These are phyloP conservation scores for Neostethus bicornis DNA, from an alignment of 2,797 vertebrate genomes.

Conservation along the genomic window DNA sequence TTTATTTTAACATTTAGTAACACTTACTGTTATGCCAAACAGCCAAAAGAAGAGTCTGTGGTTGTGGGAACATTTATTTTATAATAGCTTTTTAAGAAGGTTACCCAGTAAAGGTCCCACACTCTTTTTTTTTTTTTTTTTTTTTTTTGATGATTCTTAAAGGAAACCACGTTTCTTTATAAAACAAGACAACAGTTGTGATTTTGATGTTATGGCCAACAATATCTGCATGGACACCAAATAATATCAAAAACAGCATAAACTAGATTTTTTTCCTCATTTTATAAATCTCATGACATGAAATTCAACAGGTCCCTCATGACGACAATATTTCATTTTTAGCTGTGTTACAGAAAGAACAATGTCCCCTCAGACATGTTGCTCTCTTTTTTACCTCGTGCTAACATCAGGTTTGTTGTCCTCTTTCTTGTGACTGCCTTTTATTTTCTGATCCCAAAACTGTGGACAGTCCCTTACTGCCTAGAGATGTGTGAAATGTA, in stretches of 20 bases:
- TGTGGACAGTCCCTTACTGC: conserved; percentile 41
- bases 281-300: conserved; percentile 31
- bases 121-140: conserved; percentile 12
- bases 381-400: conserved; percentile 28
- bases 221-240: conserved; percentile 6
- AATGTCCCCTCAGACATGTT: conserved; percentile 38
- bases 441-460: conserved; percentile 54
- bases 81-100: conserved; percentile 25
- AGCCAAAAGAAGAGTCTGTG: conserved; percentile 18
- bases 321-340: conserved; percentile 41
- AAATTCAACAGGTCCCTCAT: conserved; percentile 23
- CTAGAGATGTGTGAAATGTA: conserved; percentile 47
- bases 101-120: conserved; percentile 14
- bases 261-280: conserved; percentile 19
- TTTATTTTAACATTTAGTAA: conserved; percentile 6
- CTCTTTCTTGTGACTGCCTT: conserved; percentile 55
- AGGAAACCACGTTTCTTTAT: background rate
- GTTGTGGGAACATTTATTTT: conserved; percentile 20
- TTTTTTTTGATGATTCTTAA: conserved; percentile 3
- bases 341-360: conserved; percentile 29
- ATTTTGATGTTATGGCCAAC: conserved; percentile 8
- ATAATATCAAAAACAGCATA: conserved; percentile 7
- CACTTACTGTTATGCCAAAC: conserved; percentile 18
- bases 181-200: no score
- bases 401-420: conserved; percentile 60